phyloP scores from a whole-genome alignment of 2,113 vertebrate genomes.

The Ochotona curzoniae region DNA sequence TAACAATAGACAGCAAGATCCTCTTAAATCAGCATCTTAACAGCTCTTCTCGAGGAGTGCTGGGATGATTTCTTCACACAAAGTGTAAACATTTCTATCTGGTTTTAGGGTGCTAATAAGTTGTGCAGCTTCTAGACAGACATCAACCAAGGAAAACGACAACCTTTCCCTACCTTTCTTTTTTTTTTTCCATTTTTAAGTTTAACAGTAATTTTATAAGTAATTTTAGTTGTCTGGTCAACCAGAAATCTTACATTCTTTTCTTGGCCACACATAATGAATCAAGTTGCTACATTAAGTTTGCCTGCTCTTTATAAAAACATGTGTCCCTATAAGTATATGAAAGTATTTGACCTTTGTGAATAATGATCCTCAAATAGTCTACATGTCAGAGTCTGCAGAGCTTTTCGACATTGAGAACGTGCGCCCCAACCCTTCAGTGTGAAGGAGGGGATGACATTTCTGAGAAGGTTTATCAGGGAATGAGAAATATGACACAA shows the following conservation, averaged over 20 bases:
- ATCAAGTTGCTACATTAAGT: conserved; percentile 50
- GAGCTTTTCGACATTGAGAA: conserved; percentile 62
- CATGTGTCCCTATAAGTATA: conserved; percentile 48
- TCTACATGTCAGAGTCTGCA: conserved; percentile 52
- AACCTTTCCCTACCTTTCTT: background rate
- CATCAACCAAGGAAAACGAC: background rate
- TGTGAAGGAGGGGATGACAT: conserved; percentile 59
- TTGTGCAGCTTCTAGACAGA: background rate
- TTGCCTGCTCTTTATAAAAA: conserved; percentile 21
- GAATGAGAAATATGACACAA: conserved; percentile 65
- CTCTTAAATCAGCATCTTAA: background rate
- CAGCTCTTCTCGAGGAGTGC: background rate
- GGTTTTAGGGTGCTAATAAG: conserved; percentile 20
- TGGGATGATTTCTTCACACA: background rate
- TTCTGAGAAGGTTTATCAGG: conserved; percentile 68
- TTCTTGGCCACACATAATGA: conserved; percentile 35
- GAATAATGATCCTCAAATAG: conserved; percentile 9
- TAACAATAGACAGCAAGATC: background rate
- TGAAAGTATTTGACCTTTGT: conserved; percentile 70
- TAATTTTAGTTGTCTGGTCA: background rate
- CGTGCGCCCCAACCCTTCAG: conserved; percentile 50
- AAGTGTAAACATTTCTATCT: background rate
- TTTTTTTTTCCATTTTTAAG: background rate
- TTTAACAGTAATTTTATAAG: background rate
- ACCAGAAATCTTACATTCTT: background rate